Evolutionary conservation across 2,888 invertebrate genomes (phyloP).

Genomic region (Abscondita cerata): DNA sequence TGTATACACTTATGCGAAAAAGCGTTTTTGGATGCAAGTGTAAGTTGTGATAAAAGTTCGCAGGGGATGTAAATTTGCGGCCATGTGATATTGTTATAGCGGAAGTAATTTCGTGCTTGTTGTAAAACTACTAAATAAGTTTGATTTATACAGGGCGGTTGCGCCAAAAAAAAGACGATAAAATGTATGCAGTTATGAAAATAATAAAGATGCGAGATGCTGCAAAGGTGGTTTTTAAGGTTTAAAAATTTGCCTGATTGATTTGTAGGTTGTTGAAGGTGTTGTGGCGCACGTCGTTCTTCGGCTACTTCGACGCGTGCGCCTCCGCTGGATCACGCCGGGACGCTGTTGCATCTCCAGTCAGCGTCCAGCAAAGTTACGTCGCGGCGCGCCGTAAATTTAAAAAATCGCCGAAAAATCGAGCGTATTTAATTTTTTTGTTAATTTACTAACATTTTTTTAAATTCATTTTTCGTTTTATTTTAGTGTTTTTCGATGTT

Average conservation of each 20-base stretch:
- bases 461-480: neutral
- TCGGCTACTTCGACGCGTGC: constrained; percentile 38
- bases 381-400: constrained; percentile 38
- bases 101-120: too few relatives aligned
- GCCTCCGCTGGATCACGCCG: constrained; percentile 42
- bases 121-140: too few relatives aligned
- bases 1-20: too few relatives aligned
- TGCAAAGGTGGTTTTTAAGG: neutral
- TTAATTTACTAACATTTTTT: constrained; percentile 4
- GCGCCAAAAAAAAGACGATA: neutral
- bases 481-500: too few relatives aligned
- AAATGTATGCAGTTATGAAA: neutral
- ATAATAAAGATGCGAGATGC: neutral
- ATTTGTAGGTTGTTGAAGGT: constrained; percentile 30
- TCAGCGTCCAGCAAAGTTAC: constrained; percentile 41
- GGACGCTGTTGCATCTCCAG: constrained; percentile 58
- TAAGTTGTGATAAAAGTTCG: too few relatives aligned
- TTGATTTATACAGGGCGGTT: neutral
- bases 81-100: too few relatives aligned
- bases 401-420: constrained; percentile 29
- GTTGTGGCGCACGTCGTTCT: constrained; percentile 30
- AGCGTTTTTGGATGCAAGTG: too few relatives aligned
- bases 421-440: constrained; percentile 9
- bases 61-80: too few relatives aligned
- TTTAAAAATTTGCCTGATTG: constrained; percentile 26